These are phyloP conservation scores for Dinothrombium tinctorium DNA, from an alignment of 1,140 invertebrate genomes.

Conservation along the genomic window DNA sequence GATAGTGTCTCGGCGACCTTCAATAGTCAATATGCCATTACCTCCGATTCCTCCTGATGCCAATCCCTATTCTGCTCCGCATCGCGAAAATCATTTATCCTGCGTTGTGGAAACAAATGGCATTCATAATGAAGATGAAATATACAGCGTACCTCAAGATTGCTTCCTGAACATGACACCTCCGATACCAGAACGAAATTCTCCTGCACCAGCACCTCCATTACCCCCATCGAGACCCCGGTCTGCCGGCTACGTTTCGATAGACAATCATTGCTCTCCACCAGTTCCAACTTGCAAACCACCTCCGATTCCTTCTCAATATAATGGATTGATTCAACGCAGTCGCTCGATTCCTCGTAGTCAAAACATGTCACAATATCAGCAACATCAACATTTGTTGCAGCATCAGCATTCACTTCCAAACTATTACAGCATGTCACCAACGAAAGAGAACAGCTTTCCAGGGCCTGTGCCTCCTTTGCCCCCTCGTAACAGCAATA, in stretches of 20 bases:
- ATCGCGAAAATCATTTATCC: not conserved
- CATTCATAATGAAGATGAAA: slow-evolving; percentile 2
- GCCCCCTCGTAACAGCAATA: not conserved
- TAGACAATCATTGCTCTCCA: not conserved
- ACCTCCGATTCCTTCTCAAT: not conserved
- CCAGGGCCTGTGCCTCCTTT: not conserved
- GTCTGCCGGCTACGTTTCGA: not conserved
- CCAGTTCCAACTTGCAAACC: not conserved
- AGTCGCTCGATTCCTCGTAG: slow-evolving; percentile 4
- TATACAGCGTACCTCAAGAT: slow-evolving; percentile 4
- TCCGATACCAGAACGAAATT: not conserved
- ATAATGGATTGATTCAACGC: not conserved
- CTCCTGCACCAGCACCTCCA: not conserved
- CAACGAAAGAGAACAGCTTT: not conserved
- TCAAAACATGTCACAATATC: slow-evolving; percentile 1
- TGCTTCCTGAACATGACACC: not conserved
- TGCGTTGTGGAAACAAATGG: not conserved
- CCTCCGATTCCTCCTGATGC: slow-evolving; percentile 2
- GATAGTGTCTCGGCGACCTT: not conserved
- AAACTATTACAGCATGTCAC: not conserved
- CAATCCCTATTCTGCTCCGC: not conserved
- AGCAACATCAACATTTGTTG: not conserved
- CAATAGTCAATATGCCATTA: slow-evolving; percentile 2
- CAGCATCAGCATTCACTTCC: not conserved
- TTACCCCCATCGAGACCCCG: not conserved